Base-by-base conservation (phyloP, 2,888 invertebrate species). In the Atrina japonica region DNA sequence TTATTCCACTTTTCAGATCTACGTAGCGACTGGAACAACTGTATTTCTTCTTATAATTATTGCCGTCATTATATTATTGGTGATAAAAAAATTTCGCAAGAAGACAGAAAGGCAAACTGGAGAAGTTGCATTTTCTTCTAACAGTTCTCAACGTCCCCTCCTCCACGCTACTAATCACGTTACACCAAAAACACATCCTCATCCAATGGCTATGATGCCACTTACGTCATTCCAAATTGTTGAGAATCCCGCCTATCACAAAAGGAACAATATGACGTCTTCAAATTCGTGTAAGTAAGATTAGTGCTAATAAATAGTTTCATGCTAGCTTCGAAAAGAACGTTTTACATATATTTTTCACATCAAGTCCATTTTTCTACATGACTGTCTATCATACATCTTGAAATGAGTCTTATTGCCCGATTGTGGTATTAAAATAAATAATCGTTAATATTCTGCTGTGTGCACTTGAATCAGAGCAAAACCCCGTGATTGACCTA, bases 191-290 rank as follows among this genome's bases (percentile, higher is more conserved):
- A 65, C 65, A 9, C 58, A 56, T 21, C 65, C 65, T 6, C 47
- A 70, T 11, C 65, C 58, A 25, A 58, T 67, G 43, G 82, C 81
- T 30, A 63, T 59, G 18, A 74, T 82, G 76, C 83, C 83, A 1
- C 69, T 83, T 7, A 75, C 78, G 1, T 70, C 79, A 3, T 55
- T 81, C 27, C 77, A 78, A 11, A 76, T 81, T 35, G 73, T 80
- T 3, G 85, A 85, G 21, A 85, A 85, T 66, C 82, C 82, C 6
- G 80, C 82, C 27, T 85, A 85, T 45, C 63, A 56, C 11, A 61
- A 64, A 21, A 67, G 66, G 50, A 49, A 5, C 35, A 35, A 41
- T 40, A 21, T 60, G n/a, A 40, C 35, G 3, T 60, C 35, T 40
- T 43, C 40, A 27, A 67, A 35, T 43, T 64, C 61, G 6, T 56